A percentile compares a stretch with the other conserved stretches of the same genome.
phyloP scores from a whole-genome alignment of 2,888 invertebrate species.

The Lathronympha strigana region DNA sequence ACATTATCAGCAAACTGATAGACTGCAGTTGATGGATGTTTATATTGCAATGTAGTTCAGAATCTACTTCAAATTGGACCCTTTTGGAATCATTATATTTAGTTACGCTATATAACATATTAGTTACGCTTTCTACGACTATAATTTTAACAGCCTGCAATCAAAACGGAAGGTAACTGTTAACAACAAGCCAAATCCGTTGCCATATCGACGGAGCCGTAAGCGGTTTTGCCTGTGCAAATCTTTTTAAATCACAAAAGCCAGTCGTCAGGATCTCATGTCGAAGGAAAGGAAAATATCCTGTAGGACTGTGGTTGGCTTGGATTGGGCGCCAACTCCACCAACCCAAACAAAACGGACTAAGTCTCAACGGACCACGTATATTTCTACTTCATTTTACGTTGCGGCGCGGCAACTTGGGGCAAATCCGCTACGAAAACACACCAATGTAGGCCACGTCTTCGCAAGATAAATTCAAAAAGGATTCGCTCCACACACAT shows the following conservation, averaged over 20 bases:
- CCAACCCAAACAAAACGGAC: background rate
- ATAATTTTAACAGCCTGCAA: background rate
- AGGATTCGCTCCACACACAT: conserved; percentile 69
- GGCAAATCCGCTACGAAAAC: conserved; percentile 82
- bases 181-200: conserved; percentile 38
- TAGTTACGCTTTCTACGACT: too few relatives aligned
- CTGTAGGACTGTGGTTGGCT: conserved; percentile 76
- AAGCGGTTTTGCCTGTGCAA: conserved; percentile 76
- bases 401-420: conserved; percentile 49
- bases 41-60: too few relatives aligned
- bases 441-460: conserved; percentile 76
- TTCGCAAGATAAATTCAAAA: conserved; percentile 73
- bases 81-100: too few relatives aligned
- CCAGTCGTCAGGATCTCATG: conserved; percentile 79
- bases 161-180: conserved; percentile 11
- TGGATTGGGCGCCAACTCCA: conserved; percentile 71
- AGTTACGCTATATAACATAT: too few relatives aligned
- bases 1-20: too few relatives aligned
- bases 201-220: conserved; percentile 56
- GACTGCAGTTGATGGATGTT: too few relatives aligned
- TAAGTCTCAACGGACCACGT: conserved; percentile 2
- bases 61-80: too few relatives aligned
- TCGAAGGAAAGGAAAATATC: conserved; percentile 79
- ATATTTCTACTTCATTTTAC: conserved; percentile 6
- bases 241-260: conserved; percentile 83